Conservation (phyloP, 2,113 vertebrate species). For the Todiramphus chloris region DNA sequence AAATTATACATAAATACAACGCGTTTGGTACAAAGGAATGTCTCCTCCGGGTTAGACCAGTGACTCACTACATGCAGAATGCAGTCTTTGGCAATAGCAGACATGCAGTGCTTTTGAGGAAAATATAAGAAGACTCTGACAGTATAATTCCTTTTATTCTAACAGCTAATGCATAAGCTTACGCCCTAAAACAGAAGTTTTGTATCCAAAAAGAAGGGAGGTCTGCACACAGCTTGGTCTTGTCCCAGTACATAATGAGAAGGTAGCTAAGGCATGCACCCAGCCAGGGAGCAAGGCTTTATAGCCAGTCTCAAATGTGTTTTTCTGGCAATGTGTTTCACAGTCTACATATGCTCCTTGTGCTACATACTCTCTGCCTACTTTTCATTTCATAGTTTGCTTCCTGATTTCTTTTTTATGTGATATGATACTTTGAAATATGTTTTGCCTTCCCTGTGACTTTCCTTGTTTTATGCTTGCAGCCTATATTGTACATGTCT, state of each 20-base stretch:
- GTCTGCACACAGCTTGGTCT: background rate
- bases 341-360: background rate
- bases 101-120: background rate
- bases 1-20: background rate
- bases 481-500: background rate
- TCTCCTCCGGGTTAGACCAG: background rate
- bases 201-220: background rate
- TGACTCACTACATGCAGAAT: background rate
- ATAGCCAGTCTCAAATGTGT: background rate
- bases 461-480: background rate
- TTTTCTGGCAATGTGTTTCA: background rate
- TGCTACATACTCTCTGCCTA: background rate
- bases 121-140: background rate
- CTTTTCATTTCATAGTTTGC: background rate
- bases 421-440: background rate
- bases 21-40: background rate
- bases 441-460: background rate
- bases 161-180: background rate
- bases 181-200: background rate
- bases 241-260: background rate
- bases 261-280: background rate
- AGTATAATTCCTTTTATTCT: background rate
- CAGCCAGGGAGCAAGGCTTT: background rate
- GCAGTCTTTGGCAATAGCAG: background rate
- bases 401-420: background rate